Base-by-base conservation (phyloP, 2,888 invertebrate genomes). In the Eutolmus rufibarbis region DNA sequence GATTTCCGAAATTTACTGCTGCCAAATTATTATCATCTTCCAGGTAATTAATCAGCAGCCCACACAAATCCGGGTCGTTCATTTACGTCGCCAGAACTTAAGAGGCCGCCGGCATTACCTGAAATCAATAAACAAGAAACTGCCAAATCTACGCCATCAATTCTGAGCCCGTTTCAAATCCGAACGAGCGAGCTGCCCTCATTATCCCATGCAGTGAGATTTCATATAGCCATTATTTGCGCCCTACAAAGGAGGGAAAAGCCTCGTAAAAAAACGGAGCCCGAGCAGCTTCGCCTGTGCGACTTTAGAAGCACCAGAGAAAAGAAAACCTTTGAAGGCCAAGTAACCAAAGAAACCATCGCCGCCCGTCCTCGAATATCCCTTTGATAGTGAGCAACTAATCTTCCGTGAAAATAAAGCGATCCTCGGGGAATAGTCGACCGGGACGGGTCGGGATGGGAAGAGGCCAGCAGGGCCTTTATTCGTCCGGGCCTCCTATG, bases 381-480 rank as follows among this genome's bases (percentile, higher is more conserved):
- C 84, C 84, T 84, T 84, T 84, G 66, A 84, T 84, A 84, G 84
- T 84, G 66, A 84, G 84, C 84, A 84, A 84, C 84, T 84, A 84
- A 84, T 84, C 84, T 84, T 84, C 84, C 84, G 84, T 84, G 84
- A 84, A 84, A 84, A 84, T 84, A 84, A 84, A 84, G 74, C 74
- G 84, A 28, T 66, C 84, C 84, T 84, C 84, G 19, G 84, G 84
- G 84, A 57, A 66, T 28, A n/a, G 12, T 1, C 66, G 40, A 5
- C 51, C 46, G 34, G 31, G 81, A 81, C 23, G 66, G 66, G 74
- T 16, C 31, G 19, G 43, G 40, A 40, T 2, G 34, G 74, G 31
- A 74, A 7, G 40, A 34, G 31, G 34, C 5, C 37, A 9, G 31
- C 5, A 19, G 12, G 19, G 76, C 76, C 76, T 40, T 37, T 34